A percentile compares a stretch with the other conserved stretches of the same genome.
These are phyloP conservation scores for Pituophis catenifer DNA, from an alignment of 2,113 vertebrate species.

Conservation along the genomic window DNA sequence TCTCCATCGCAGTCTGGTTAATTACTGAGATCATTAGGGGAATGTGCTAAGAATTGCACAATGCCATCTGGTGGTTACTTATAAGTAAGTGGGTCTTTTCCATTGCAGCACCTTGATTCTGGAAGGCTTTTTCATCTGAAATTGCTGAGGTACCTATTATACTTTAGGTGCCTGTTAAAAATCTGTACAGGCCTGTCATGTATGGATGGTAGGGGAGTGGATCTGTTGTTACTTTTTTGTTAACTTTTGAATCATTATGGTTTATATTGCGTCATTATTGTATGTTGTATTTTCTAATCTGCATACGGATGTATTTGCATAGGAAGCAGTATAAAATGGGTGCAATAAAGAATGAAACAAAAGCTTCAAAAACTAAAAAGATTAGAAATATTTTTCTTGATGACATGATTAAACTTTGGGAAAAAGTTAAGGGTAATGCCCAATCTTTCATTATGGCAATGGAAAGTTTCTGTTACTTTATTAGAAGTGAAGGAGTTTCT, in stretches of 20 bases:
- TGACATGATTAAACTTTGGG: conserved; percentile 29
- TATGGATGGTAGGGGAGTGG: background rate
- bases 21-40: background rate
- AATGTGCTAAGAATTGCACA: background rate
- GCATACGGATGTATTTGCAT: background rate
- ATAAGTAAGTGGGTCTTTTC: background rate
- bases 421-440: conserved; percentile 23
- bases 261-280: background rate
- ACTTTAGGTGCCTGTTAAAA: background rate
- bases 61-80: background rate
- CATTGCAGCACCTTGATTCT: background rate
- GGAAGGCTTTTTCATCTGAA: background rate
- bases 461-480: background rate
- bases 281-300: background rate
- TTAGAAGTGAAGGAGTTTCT: background rate
- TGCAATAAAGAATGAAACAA: conserved; percentile 20
- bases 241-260: background rate
- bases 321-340: background rate
- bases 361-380: conserved; percentile 39
- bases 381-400: conserved; percentile 35
- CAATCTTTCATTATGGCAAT: background rate
- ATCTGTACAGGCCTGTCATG: background rate
- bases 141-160: background rate
- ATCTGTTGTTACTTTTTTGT: background rate
- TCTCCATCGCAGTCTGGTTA: background rate